A percentile compares a stretch with the other conserved stretches of the same genome.
These are phyloP conservation scores for Rhyacophila brunnea DNA, from an alignment of 1,140 invertebrate genomes.

Conservation along the genomic window DNA sequence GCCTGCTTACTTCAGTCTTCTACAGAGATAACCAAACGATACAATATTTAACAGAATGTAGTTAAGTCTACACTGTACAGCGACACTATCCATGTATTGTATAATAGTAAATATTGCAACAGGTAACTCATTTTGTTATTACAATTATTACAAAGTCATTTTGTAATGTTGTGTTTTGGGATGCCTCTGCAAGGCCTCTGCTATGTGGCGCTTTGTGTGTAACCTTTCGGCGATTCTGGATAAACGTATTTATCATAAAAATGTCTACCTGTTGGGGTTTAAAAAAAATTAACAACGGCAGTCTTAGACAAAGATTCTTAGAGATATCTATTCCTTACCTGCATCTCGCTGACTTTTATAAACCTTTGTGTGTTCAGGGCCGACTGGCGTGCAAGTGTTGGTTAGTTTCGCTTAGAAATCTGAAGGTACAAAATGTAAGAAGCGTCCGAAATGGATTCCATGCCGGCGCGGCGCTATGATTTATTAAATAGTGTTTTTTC, in stretches of 20 bases:
- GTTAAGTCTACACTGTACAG: too few relatives aligned
- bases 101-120: too few relatives aligned
- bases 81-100: too few relatives aligned
- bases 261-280: conserved; percentile 19
- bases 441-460: conserved; percentile 2
- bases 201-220: too few relatives aligned
- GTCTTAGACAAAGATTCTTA: conserved; percentile 16
- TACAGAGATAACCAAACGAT: too few relatives aligned
- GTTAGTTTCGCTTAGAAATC: neutral
- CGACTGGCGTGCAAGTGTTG: neutral
- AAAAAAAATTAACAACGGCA: conserved; percentile 10
- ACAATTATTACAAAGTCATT: too few relatives aligned
- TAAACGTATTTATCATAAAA: conserved; percentile 30
- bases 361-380: conserved; percentile 12
- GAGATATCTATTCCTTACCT: conserved; percentile 14
- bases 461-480: conserved; percentile 12
- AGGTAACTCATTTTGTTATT: too few relatives aligned
- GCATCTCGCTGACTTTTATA: conserved; percentile 14
- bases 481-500: conserved; percentile 16
- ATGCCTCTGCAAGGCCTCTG: too few relatives aligned
- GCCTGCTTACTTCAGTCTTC: too few relatives aligned
- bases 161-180: too few relatives aligned
- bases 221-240: conserved; percentile 22
- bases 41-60: too few relatives aligned
- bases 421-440: conserved; percentile 18